Evolutionary conservation across 1,140 invertebrate genomes (phyloP), one percentile per base, ranked within the genome.

Genomic region (Saxidomus purpurata): DNA sequence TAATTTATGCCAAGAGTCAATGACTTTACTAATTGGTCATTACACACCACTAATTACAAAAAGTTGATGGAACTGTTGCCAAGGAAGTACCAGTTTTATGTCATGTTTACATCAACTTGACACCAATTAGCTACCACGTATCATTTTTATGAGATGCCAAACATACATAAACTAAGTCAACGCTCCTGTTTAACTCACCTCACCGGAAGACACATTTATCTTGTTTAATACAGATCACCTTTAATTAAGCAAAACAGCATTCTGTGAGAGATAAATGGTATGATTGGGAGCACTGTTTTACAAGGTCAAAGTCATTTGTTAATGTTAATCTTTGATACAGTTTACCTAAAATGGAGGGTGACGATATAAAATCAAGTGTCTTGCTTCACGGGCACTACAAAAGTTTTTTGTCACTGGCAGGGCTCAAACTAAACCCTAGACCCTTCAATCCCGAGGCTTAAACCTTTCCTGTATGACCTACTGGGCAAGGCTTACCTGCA

Each of bases 61-160:
- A 52, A 4, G 28, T 25, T 3, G 1, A 6, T 28, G 74, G n/a
- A 31, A 49, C 36, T 28, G 22, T 22, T 79, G 47, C n/a, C 31
- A 55, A 49, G 28, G 17, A 31, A 59, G n/a, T 79, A 59, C 25
- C 49, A 11, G 28, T 55, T 79, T 79, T 79, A 79, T 79, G 28
- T 55, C 47, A 55, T 55, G 47, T 79, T 55, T 34, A 79, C 47
- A 79, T 25, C 76, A 79, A 79, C 3, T 79, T 79, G 76, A 49
- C 76, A 79, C 76, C 76, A 79, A 79, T 79, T 79, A 55, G 31
- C 31, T 79, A 8, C 76, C 36, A 38, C 67, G n/a, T 38, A 71
- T 71, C 67, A 38, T 38, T 28, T 71, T 71, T 71, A 71, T 38
- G 67, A 38, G 36, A 22, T 34, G 11, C 52, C 4, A 22, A 59